Evolutionary conservation across 2,888 invertebrate genomes (phyloP).

Genomic region (Chrysodeixis includens): DNA sequence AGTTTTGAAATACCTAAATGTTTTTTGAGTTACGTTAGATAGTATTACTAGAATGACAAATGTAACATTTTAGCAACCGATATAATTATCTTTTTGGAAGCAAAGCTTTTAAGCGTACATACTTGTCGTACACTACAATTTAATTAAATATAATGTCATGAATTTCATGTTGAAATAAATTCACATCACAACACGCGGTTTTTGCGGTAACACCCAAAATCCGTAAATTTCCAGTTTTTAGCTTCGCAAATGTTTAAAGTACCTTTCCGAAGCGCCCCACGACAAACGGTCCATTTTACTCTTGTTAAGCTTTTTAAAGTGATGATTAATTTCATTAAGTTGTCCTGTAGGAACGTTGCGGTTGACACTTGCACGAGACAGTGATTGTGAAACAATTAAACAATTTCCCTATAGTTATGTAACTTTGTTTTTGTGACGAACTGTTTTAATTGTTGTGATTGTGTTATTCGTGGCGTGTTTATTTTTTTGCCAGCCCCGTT

Average conservation of each 20-base stretch:
- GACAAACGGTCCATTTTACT: slow-evolving; percentile 21
- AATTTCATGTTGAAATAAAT: slow-evolving; percentile 18
- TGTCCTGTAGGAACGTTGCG: slow-evolving; percentile 43
- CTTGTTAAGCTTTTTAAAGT: slow-evolving; percentile 40
- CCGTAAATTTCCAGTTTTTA: slow-evolving; percentile 27
- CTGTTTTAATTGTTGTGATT: slow-evolving; percentile 15
- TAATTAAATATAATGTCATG: background rate
- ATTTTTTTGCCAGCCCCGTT: background rate
- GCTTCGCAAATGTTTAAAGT: slow-evolving; percentile 20
- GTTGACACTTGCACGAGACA: slow-evolving; percentile 55
- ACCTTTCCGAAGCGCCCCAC: slow-evolving; percentile 3
- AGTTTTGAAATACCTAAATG: no score
- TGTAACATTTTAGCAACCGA: no score
- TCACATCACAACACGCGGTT: slow-evolving; percentile 12
- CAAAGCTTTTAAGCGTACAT: background rate
- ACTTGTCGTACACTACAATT: background rate
- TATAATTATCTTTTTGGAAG: background rate
- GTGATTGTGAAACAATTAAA: slow-evolving; percentile 56
- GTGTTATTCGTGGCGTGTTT: slow-evolving; percentile 2
- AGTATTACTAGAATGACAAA: no score
- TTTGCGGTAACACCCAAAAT: slow-evolving; percentile 16
- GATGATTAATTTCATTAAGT: slow-evolving; percentile 63
- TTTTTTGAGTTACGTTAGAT: no score
- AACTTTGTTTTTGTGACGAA: slow-evolving; percentile 36
- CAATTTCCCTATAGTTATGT: slow-evolving; percentile 36